A percentile compares a stretch with the other conserved stretches of the same genome.
phyloP scores from a whole-genome alignment of 2,113 vertebrate species.

The Indicator maculatus region DNA sequence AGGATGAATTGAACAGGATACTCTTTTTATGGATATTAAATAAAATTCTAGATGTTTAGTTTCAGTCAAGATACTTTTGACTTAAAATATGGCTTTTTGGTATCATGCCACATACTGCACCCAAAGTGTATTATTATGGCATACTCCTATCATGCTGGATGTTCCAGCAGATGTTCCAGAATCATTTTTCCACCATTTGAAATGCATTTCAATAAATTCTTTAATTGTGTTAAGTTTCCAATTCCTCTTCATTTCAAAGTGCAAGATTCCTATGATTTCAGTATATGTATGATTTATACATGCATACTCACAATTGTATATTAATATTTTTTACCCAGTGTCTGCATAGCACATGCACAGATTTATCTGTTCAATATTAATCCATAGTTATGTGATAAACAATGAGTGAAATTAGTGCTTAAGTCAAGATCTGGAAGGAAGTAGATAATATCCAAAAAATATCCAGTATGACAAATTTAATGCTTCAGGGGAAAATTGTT shows the following conservation, averaged over 20 bases:
- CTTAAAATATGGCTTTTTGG: constrained; percentile 7
- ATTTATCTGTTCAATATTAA: background rate
- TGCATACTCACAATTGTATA: accelerated
- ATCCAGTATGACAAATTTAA: background rate
- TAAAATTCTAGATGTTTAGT: background rate
- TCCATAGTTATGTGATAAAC: background rate
- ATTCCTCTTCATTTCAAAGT: background rate
- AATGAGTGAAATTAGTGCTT: background rate
- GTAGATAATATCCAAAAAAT: background rate
- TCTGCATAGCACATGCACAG: background rate
- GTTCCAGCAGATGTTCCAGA: constrained; percentile 44
- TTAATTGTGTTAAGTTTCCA: background rate
- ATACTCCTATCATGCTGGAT: background rate
- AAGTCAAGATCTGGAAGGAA: background rate
- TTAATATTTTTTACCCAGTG: background rate
- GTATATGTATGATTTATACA: background rate
- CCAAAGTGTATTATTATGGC: constrained; percentile 23
- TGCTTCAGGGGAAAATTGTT: background rate
- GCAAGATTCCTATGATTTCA: background rate
- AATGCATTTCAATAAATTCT: background rate
- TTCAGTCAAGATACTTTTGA: background rate
- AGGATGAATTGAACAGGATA: background rate
- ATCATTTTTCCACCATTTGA: background rate
- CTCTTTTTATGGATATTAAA: background rate
- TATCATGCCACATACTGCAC: background rate